Evolutionary conservation across 2,797 vertebrate genomes (phyloP).

Genomic region (Cetoscarus ocellatus): DNA sequence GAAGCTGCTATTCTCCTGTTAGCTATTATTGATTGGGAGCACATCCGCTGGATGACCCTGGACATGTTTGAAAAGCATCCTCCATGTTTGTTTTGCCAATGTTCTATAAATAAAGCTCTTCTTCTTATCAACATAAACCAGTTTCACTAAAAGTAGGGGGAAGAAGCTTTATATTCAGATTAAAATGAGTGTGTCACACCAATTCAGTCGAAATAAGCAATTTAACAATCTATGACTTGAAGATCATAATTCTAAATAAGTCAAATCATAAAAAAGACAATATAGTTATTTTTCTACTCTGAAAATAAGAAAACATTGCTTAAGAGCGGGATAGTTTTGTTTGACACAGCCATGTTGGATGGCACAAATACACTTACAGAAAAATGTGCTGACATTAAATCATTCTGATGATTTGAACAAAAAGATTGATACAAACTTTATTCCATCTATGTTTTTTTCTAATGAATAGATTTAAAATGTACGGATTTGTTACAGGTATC

Average conservation of each 20-base stretch:
- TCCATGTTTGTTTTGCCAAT: constrained; percentile 39
- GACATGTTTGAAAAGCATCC: constrained; percentile 25
- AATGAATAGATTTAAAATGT: constrained; percentile 55
- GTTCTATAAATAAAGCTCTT: constrained; percentile 28
- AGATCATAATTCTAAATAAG: too few relatives aligned
- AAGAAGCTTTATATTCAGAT: constrained; percentile 24
- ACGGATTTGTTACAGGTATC: constrained; percentile 49
- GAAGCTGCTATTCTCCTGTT: constrained; percentile 47
- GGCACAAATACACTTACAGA: constrained; percentile 15
- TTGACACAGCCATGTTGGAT: too few relatives aligned
- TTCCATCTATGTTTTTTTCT: constrained; percentile 45
- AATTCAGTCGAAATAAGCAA: constrained; percentile 22
- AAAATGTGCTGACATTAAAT: constrained; percentile 40
- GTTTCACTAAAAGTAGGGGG: constrained; percentile 14
- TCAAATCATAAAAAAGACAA: too few relatives aligned
- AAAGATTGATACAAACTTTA: constrained; percentile 32
- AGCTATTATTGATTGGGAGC: constrained; percentile 13
- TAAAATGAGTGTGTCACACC: constrained; percentile 31
- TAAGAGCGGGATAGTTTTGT: too few relatives aligned
- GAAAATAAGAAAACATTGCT: background rate
- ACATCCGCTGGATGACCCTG: constrained; percentile 15
- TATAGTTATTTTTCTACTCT: too few relatives aligned
- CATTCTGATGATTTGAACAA: constrained; percentile 35
- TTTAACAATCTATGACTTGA: background rate
- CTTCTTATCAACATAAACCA: background rate